These are phyloP conservation scores for Porphyrio hochstetteri DNA, from an alignment of 2,113 vertebrate species.

Conservation along the genomic window DNA sequence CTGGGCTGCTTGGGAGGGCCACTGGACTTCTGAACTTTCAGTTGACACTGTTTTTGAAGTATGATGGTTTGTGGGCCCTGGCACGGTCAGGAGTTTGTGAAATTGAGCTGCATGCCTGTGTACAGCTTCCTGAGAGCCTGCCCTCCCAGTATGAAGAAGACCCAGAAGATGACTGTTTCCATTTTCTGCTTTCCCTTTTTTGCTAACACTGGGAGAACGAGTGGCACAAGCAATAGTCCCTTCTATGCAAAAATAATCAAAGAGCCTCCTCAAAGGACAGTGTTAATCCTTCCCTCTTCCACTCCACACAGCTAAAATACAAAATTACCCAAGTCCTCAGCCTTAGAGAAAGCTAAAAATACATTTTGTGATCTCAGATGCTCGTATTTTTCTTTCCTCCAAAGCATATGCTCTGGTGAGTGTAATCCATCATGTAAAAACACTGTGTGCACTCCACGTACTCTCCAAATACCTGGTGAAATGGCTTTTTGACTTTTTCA, in stretches of 20 bases:
- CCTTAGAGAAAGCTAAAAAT: background rate
- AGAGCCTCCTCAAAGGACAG: background rate
- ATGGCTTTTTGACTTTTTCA: slow-evolving; percentile 9
- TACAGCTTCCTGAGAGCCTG: background rate
- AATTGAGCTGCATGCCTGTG: background rate
- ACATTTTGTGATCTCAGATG: background rate
- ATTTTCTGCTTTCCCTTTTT: background rate
- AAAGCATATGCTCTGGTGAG: background rate
- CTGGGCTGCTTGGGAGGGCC: no score
- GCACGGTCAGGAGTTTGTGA: background rate
- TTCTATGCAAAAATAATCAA: background rate
- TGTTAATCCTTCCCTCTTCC: background rate
- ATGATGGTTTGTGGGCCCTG: background rate
- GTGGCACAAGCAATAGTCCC: background rate
- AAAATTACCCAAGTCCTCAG: background rate
- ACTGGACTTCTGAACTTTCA: no score
- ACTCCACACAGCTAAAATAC: background rate
- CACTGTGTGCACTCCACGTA: background rate
- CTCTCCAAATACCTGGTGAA: background rate
- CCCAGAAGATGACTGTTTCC: background rate
- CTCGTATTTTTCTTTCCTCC: background rate
- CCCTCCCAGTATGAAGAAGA: background rate
- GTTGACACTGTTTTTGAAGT: background rate
- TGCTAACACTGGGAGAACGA: background rate
- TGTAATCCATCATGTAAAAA: background rate